Evolutionary conservation across 2,888 invertebrate genomes (phyloP), one percentile per base, ranked within the genome.

Genomic region (Ichneumoninae sp.): DNA sequence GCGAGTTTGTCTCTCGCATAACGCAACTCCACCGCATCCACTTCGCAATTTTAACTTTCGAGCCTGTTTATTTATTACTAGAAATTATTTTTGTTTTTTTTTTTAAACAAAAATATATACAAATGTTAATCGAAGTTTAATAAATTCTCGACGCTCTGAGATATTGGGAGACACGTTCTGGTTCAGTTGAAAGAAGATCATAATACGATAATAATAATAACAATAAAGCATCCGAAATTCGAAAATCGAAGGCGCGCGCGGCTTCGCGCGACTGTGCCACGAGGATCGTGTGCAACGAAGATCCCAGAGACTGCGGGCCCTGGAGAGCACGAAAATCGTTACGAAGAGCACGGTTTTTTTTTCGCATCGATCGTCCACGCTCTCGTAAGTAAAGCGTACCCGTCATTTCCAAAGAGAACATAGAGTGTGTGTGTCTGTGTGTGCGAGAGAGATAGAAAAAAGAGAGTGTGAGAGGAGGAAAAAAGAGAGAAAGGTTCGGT

Each of bases 331-430:
- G 13, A 60, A 60, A 60, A 30, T 30, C 26, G 60, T 60, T 60
- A 60, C 60, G 60, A 30, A 60, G 60, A 74, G 73, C 73, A 36
- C 60, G 63, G 74, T 63, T 63, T 74, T 73, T 6, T 6, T 71
- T 74, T 44, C 26, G 54, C 60, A 40, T 57, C 71, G 52, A 40
- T 76, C 76, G 66, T 68, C 54, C 50, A 22, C 3, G 22, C 76
- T 44, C 65, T 68, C 57, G 74, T 74, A 74, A 74, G 74, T 74
- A 74, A 74, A 74, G 63, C 63, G 74, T 60, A 60, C 60, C 60
- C 60, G 60, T 60, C 60, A 60, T 60, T 60, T 60, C 60, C 60
- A 60, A 30, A 60, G 60, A 60, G 60, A 60, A 30, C 30, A 26
- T 22, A 60, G 22, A 60, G 60, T 26, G 60, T 60, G 30, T 60